Evolutionary conservation across 1,140 invertebrate species (phyloP).

Genomic region (Euura lappo): DNA sequence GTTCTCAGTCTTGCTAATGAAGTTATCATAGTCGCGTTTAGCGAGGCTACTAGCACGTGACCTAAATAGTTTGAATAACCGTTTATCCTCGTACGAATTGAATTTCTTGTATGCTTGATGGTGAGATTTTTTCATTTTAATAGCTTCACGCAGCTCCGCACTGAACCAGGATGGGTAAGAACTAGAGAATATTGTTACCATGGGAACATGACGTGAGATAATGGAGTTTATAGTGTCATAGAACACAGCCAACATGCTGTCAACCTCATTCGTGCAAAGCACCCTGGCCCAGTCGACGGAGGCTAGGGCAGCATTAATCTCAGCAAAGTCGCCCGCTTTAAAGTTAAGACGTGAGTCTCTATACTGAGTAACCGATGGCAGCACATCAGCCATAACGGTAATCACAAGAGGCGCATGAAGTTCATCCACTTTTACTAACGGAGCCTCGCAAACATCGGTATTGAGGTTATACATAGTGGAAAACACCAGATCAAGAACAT

Average conservation of each 20-base stretch:
- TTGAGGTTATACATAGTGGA: no score
- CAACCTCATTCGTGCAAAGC: not conserved
- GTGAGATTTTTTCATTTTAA: not conserved
- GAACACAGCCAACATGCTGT: not conserved
- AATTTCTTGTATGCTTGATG: not conserved
- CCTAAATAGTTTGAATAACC: not conserved
- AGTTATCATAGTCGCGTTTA: not conserved
- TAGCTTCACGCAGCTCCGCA: not conserved
- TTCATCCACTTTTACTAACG: no score
- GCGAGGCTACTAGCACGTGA: not conserved
- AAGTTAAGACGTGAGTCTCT: not conserved
- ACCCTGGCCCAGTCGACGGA: not conserved
- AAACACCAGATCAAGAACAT: no score
- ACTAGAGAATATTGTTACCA: not conserved
- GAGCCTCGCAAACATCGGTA: no score
- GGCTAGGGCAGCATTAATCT: not conserved
- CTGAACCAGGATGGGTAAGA: not conserved
- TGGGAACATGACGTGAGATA: not conserved
- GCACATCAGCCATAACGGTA: not conserved
- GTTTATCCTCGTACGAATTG: not conserved
- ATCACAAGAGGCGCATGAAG: not conserved
- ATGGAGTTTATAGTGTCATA: not conserved
- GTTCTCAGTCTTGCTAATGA: not conserved
- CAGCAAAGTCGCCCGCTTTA: not conserved
- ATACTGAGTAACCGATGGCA: not conserved